These are phyloP conservation scores for Esox masquinongy DNA, from an alignment of 2,797 vertebrate species.

Conservation along the genomic window DNA sequence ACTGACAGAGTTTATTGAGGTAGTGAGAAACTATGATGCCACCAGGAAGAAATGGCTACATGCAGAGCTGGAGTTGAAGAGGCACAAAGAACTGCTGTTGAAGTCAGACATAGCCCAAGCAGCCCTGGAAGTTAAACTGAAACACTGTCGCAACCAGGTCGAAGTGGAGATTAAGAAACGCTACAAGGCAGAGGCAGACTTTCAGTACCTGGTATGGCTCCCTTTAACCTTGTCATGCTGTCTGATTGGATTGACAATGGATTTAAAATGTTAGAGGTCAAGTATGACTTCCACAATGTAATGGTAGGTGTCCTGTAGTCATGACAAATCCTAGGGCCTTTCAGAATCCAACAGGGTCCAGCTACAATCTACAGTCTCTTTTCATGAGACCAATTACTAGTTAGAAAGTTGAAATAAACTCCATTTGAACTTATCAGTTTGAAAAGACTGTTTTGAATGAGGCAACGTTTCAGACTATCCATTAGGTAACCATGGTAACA, in stretches of 20 bases:
- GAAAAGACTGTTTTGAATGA: too few species aligned
- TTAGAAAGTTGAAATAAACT: too few species aligned
- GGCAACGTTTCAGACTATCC: too few species aligned
- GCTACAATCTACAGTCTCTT: too few species aligned
- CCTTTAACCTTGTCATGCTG: neutral
- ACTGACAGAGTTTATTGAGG: conserved; percentile 63
- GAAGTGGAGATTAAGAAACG: conserved; percentile 87
- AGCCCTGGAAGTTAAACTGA: conserved; percentile 75
- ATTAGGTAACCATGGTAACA: too few species aligned
- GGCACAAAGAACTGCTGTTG: conserved; percentile 72
- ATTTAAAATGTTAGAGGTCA: neutral
- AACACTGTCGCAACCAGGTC: conserved; percentile 82
- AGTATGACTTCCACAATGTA: neutral
- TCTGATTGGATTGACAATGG: neutral
- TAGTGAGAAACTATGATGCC: conserved; percentile 69
- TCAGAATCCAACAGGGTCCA: too few species aligned
- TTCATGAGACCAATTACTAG: too few species aligned
- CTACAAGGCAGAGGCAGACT: conserved; percentile 75
- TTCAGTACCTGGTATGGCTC: conserved; percentile 69
- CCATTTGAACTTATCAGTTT: too few species aligned
- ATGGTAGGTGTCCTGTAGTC: neutral
- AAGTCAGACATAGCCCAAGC: conserved; percentile 76
- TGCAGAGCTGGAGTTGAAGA: conserved; percentile 67
- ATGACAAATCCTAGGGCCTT: neutral
- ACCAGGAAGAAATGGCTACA: conserved; percentile 66